Evolutionary conservation across 2,888 invertebrate genomes (phyloP).

Genomic region (Uloborus plumipes): DNA sequence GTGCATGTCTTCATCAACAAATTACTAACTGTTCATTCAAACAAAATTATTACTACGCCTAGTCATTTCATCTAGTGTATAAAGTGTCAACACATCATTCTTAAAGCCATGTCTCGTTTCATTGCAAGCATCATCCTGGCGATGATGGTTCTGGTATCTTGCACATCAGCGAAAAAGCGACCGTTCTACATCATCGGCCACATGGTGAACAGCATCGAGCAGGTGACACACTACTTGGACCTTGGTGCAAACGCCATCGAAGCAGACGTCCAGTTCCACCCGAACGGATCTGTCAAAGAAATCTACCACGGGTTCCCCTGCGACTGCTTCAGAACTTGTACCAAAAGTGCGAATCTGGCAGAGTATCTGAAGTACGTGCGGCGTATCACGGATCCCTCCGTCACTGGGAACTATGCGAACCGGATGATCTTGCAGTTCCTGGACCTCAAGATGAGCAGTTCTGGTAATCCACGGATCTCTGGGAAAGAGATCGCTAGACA

Average conservation of each 20-base stretch:
- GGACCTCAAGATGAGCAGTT: constrained; percentile 37
- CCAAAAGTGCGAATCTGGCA: constrained; percentile 47
- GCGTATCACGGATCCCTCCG: constrained; percentile 59
- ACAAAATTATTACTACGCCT: no score
- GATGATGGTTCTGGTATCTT: no score
- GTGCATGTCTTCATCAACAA: no score
- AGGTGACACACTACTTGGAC: constrained; percentile 64
- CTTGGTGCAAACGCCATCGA: constrained; percentile 67
- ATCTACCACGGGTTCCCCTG: constrained; percentile 68
- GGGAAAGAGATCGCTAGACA: constrained; percentile 38
- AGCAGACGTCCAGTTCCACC: constrained; percentile 66
- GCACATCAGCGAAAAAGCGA: constrained; percentile 22
- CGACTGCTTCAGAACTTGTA: constrained; percentile 67
- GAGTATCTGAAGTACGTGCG: constrained; percentile 65
- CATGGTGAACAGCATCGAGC: constrained; percentile 68
- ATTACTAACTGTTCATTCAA: no score
- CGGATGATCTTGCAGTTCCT: constrained; percentile 49
- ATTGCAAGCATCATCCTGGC: no score
- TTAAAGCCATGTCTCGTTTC: no score
- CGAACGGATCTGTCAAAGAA: constrained; percentile 63
- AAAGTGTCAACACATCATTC: no score
- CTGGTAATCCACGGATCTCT: constrained; percentile 14
- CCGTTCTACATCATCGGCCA: constrained; percentile 68
- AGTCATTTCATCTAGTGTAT: no score
- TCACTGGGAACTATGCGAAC: constrained; percentile 12